phyloP scores from a whole-genome alignment of 2,797 vertebrate genomes.

The Dendrocincla tyrannina region DNA sequence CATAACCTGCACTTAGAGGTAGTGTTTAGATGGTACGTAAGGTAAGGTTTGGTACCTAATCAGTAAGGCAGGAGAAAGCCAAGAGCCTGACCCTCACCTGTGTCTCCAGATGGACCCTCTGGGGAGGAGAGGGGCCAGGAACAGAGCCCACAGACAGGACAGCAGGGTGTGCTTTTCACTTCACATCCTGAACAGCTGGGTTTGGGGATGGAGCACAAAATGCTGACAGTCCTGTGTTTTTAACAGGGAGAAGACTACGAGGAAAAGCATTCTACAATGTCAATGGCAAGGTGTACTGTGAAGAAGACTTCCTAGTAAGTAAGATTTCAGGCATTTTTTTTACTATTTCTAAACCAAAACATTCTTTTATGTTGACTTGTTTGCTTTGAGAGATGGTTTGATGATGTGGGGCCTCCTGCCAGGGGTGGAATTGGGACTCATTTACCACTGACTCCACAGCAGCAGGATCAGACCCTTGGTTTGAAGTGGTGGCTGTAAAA shows the following conservation, averaged over 20 bases:
- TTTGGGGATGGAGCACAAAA: neutral
- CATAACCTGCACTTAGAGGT: neutral
- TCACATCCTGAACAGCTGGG: rapidly evolving
- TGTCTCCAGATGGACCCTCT: neutral
- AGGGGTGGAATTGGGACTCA: neutral
- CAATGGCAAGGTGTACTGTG: conserved; percentile 97
- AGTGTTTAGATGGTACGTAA: neutral
- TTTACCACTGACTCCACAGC: neutral
- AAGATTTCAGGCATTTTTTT: conserved; percentile 11
- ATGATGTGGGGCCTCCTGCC: neutral
- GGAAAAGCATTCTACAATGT: conserved; percentile 99
- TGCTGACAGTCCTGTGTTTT: neutral
- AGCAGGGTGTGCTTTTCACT: neutral
- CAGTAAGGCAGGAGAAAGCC: neutral
- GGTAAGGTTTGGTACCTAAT: neutral
- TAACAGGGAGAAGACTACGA: conserved; percentile 90
- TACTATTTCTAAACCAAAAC: neutral
- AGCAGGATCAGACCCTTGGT: neutral
- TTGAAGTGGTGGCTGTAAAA: conserved; percentile 17
- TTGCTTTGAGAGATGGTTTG: neutral
- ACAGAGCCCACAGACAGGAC: neutral
- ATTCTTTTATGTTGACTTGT: neutral
- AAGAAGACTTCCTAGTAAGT: conserved; percentile 98
- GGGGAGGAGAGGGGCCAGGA: neutral
- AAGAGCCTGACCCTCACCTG: neutral